Percentiles rank a stretch among this genome's conserved stretches.
Evolutionary conservation across 2,797 vertebrate genomes (phyloP).

Genomic region (Ceryle rudis): DNA sequence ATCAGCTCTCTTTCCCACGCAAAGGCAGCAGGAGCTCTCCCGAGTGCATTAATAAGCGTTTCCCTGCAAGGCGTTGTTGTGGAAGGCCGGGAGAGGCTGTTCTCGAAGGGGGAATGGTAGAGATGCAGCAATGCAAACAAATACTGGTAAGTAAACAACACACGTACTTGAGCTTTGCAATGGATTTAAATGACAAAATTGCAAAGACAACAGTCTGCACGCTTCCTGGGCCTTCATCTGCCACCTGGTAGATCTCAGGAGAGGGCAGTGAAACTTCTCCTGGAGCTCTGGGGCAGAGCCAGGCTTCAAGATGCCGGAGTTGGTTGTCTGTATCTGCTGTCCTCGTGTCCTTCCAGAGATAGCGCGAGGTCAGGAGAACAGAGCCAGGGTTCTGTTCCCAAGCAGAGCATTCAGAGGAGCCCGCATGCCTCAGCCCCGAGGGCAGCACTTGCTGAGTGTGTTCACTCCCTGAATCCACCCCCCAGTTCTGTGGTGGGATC

Average conservation of each 20-base stretch:
- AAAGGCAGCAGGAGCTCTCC: slow-evolving; percentile 49
- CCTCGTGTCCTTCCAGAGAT: neutral
- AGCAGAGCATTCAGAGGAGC: neutral
- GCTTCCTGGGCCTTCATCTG: neutral
- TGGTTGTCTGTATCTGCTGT: neutral
- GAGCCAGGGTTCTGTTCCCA: neutral
- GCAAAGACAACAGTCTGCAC: neutral
- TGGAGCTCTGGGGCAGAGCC: neutral
- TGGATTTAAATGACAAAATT: neutral
- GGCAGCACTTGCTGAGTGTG: fast-evolving
- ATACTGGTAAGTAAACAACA: neutral
- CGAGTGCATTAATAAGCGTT: neutral
- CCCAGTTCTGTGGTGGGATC: neutral
- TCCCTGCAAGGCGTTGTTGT: neutral
- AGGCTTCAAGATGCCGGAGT: neutral
- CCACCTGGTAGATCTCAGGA: neutral
- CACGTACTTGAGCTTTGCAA: neutral
- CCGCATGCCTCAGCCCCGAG: neutral
- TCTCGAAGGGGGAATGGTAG: slow-evolving; percentile 9
- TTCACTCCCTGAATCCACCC: neutral
- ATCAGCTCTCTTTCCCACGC: slow-evolving; percentile 27
- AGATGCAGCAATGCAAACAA: slow-evolving; percentile 54
- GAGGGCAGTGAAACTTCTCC: neutral
- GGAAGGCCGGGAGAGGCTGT: neutral
- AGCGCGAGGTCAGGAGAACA: neutral